Percentiles rank a stretch among this genome's conserved stretches.
These are phyloP conservation scores for Limanda limanda DNA, from an alignment of 2,113 vertebrate species.

Conservation along the genomic window DNA sequence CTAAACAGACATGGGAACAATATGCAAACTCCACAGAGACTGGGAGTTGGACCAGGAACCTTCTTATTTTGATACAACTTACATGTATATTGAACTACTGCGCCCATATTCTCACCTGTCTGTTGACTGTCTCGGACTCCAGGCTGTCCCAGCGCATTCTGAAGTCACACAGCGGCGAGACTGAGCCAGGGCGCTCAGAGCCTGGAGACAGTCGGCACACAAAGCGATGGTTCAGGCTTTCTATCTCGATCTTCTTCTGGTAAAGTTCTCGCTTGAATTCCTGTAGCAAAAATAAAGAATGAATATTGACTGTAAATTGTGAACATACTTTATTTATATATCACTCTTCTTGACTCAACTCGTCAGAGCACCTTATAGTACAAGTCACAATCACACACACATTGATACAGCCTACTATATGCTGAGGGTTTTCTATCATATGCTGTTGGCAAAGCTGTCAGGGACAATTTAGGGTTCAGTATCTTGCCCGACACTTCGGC, in stretches of 20 bases:
- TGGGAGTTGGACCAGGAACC: too few relatives aligned
- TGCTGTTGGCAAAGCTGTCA: too few relatives aligned
- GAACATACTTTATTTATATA: too few relatives aligned
- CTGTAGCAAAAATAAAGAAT: conserved; percentile 63
- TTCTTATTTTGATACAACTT: not conserved
- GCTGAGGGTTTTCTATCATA: too few relatives aligned
- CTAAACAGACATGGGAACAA: too few relatives aligned
- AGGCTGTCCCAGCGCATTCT: conserved; percentile 87
- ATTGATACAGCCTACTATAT: too few relatives aligned
- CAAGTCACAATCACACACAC: too few relatives aligned
- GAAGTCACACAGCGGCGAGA: conserved; percentile 77
- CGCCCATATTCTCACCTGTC: conserved; percentile 81
- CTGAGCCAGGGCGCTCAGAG: conserved; percentile 65
- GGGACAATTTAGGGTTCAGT: too few relatives aligned
- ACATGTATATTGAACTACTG: not conserved
- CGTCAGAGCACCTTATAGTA: too few relatives aligned
- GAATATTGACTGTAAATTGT: not conserved
- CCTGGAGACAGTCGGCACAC: conserved; percentile 77
- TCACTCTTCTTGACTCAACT: too few relatives aligned
- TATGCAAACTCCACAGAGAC: too few relatives aligned
- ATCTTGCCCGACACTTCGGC: too few relatives aligned
- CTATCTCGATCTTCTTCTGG: conserved; percentile 90
- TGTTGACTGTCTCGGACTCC: conserved; percentile 86
- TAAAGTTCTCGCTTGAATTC: conserved; percentile 90
- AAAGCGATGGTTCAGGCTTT: conserved; percentile 86